A percentile compares a stretch with the other conserved stretches of the same genome.
Conservation (phyloP, 2,797 vertebrate species). For the Pangasius sanitwongsei region DNA sequence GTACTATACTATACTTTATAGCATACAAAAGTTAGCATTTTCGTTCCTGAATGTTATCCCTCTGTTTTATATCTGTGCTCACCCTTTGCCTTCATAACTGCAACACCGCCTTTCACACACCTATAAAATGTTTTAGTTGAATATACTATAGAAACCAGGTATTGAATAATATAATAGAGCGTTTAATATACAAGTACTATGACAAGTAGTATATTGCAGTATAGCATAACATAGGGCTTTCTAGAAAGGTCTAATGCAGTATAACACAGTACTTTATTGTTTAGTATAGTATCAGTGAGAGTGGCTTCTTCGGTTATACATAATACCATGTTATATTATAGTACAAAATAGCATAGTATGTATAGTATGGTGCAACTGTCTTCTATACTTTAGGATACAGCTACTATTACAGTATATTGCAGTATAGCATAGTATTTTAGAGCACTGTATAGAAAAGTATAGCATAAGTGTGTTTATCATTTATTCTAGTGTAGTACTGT, state of each 20-base stretch:
- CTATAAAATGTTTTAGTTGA: not conserved
- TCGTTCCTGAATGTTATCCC: not conserved
- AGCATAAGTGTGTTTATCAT: not conserved
- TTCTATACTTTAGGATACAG: not conserved
- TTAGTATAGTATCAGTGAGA: no score
- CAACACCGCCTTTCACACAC: not conserved
- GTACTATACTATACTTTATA: no score
- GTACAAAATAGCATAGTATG: not conserved
- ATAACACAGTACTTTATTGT: no score
- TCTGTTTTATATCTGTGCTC: not conserved
- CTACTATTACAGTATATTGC: not conserved
- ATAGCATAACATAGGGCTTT: not conserved
- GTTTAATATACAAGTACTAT: not conserved
- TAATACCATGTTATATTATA: no score
- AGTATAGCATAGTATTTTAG: not conserved
- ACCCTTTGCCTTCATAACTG: not conserved
- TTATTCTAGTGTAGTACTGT: not conserved
- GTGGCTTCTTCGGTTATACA: no score
- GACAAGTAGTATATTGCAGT: not conserved
- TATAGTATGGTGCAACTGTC: not conserved
- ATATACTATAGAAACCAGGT: not conserved
- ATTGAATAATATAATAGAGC: no score
- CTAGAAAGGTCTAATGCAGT: not conserved
- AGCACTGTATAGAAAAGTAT: not conserved
- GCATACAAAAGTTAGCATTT: no score